Evolutionary conservation across 1,140 invertebrate species (phyloP), one percentile per base, ranked within the genome.

Genomic region (Panagrolaimus sp.): DNA sequence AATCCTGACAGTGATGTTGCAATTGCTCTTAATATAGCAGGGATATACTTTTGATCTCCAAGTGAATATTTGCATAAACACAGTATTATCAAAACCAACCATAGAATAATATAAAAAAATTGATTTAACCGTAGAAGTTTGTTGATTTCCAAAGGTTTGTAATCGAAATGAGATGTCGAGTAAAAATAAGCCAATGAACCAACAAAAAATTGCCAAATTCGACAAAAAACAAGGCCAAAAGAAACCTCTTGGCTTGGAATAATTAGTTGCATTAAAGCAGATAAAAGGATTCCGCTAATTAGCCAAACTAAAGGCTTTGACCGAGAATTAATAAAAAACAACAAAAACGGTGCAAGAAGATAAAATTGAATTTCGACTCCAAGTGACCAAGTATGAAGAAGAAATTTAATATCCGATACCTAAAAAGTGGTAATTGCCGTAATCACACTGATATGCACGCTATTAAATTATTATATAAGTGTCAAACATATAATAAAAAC

Each of bases 381-480:
- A 27, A 57, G 51, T 11, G 51, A 57, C 51, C 51, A 57, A 1
- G 51, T 57, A 27, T 57, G 51, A 9, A 57, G n/a, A 20, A 57
- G 13, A 16, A 57, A 57, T 27, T 57, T 57, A 13, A 57, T 25
- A 25, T 57, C 51, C 7, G 31, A 38, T 7, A 38, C 31, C 31
- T 38, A 38, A 38, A n/a, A 38, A 38, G 31, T 38, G 31, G 2
- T 38, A 38, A 38, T 4, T 38, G 7, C 31, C 7, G 31, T 38
- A 38, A 4, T 38, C 7, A 4, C 31, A 38, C 2, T 38, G 2
- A 38, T 38, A 38, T 7, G 31, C 31, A 4, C 31, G 7, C 2
- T 2, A 4, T 38, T 38, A 38, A 38, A 38, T 38, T 4, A 38
- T 4, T 38, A 38, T 38, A 2, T 2, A 38, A 38, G 31, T 38